These are phyloP conservation scores for Palythoa grandis DNA, from an alignment of 92 coral and sea anemone species.

Conservation along the genomic window DNA sequence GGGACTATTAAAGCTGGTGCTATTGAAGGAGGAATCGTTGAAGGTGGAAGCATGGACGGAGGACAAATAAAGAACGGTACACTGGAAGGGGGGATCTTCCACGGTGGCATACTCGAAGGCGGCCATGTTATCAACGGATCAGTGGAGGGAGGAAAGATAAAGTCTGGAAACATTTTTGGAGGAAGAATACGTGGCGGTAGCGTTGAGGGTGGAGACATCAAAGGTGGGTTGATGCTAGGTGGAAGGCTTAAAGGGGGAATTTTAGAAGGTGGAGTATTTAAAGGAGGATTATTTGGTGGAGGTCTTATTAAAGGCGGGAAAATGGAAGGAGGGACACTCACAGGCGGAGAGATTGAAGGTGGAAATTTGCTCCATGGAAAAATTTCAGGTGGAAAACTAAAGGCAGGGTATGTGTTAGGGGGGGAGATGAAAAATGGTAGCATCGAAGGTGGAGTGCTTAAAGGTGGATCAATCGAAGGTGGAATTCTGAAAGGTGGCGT, in stretches of 20 bases:
- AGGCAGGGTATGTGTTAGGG: slow-evolving; percentile 87
- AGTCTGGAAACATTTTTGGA: slow-evolving; percentile 85
- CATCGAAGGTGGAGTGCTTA: slow-evolving; percentile 91
- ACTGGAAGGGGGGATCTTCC: slow-evolving; percentile 90
- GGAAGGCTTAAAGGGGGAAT: slow-evolving; percentile 78
- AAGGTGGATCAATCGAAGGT: slow-evolving; percentile 87
- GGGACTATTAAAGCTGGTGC: slow-evolving; percentile 86
- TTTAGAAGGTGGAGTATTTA: slow-evolving; percentile 81
- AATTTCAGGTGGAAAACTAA: slow-evolving; percentile 87
- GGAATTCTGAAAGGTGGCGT: slow-evolving; percentile 95
- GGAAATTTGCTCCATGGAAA: slow-evolving; percentile 78
- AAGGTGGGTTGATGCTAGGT: slow-evolving; percentile 82
- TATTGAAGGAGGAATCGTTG: slow-evolving; percentile 87
- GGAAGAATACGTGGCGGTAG: slow-evolving; percentile 85
- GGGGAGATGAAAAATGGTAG: slow-evolving; percentile 91
- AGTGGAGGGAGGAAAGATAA: slow-evolving; percentile 83
- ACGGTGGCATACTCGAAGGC: slow-evolving; percentile 82
- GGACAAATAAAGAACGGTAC: slow-evolving; percentile 90
- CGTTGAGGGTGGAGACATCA: slow-evolving; percentile 79
- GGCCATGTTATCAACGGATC: slow-evolving; percentile 88
- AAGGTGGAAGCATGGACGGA: slow-evolving; percentile 86
- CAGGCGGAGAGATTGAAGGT: slow-evolving; percentile 82
- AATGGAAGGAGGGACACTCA: slow-evolving; percentile 81
- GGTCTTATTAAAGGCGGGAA: slow-evolving; percentile 79
- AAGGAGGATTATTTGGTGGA: slow-evolving; percentile 76